A percentile compares a stretch with the other conserved stretches of the same genome.
phyloP scores from a whole-genome alignment of 2,888 invertebrate species.

The Erpobdella octoculata region DNA sequence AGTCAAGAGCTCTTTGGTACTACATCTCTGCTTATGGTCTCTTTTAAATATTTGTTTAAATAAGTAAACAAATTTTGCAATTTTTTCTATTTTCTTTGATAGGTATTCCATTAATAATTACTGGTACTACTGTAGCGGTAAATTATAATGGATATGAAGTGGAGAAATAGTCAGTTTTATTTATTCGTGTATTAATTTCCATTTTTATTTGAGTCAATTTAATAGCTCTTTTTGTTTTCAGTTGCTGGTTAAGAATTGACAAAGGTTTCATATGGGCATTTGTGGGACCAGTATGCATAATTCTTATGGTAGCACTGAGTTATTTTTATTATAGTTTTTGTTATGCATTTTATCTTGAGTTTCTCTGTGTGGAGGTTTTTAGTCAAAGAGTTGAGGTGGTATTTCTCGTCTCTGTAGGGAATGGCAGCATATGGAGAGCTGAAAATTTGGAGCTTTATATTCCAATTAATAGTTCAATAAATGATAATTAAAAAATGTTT shows the following conservation, averaged over 20 bases:
- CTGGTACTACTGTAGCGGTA: conserved; percentile 50
- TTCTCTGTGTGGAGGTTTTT: too few relatives aligned
- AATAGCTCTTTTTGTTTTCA: conserved; percentile 37
- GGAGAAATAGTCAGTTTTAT: conserved; percentile 46
- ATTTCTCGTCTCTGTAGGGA: too few relatives aligned
- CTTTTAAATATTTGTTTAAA: not conserved
- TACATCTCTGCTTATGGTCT: conserved; percentile 75
- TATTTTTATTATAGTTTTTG: too few relatives aligned
- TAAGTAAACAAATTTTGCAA: not conserved
- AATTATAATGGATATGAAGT: conserved; percentile 52
- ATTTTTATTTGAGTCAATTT: not conserved
- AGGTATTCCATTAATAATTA: conserved; percentile 51
- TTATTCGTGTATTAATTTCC: too few relatives aligned
- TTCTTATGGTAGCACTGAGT: not conserved
- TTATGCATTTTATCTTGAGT: too few relatives aligned
- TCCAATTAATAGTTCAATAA: too few relatives aligned
- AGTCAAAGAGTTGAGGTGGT: too few relatives aligned
- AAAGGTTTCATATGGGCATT: conserved; percentile 85
- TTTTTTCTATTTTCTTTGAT: conserved; percentile 5
- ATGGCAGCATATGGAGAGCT: too few relatives aligned
- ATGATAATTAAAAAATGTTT: too few relatives aligned
- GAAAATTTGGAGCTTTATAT: too few relatives aligned
- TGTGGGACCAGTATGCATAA: conserved; percentile 66
- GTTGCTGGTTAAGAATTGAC: conserved; percentile 77
- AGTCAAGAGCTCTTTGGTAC: conserved; percentile 80